Evolutionary conservation across 2,888 invertebrate genomes (phyloP).

Genomic region (Macaria liturata): DNA sequence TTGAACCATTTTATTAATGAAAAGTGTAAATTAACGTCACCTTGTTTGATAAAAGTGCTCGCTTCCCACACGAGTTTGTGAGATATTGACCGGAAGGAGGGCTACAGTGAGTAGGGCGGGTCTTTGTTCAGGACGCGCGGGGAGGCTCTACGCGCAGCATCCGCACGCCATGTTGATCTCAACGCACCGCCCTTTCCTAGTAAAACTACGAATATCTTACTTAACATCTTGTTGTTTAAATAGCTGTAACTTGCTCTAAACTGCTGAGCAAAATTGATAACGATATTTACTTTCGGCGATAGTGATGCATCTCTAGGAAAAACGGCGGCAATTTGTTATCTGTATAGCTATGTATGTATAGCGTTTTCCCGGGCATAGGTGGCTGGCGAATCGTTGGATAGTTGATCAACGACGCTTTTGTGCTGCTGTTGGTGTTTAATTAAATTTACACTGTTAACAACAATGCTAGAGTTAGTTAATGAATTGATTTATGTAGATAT

Average conservation of each 20-base stretch:
- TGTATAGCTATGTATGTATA: conserved; percentile 14
- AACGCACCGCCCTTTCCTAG: conserved; percentile 20
- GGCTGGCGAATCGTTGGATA: not conserved
- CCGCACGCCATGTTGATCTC: conserved; percentile 67
- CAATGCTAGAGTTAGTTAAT: no score
- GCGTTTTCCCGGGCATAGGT: conserved; percentile 22
- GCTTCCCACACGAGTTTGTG: conserved; percentile 62
- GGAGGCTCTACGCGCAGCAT: conserved; percentile 78
- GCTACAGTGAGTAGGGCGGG: conserved; percentile 60
- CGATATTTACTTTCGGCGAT: conserved; percentile 17
- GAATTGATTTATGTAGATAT: no score
- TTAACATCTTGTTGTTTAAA: conserved; percentile 21
- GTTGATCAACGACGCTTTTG: no score
- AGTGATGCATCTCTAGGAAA: conserved; percentile 20
- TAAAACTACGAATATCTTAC: conserved; percentile 7
- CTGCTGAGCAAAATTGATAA: conserved; percentile 21
- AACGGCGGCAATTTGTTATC: conserved; percentile 22
- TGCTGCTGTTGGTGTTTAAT: not conserved
- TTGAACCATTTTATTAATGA: conserved; percentile 51
- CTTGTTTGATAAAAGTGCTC: conserved; percentile 51
- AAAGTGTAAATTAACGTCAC: conserved; percentile 38
- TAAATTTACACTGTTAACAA: not conserved
- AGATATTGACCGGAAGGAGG: conserved; percentile 49
- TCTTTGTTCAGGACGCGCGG: conserved; percentile 76
- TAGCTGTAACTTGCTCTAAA: conserved; percentile 17